Conservation (phyloP, 2,113 vertebrate species). For the Protobothrops mucrosquamatus region DNA sequence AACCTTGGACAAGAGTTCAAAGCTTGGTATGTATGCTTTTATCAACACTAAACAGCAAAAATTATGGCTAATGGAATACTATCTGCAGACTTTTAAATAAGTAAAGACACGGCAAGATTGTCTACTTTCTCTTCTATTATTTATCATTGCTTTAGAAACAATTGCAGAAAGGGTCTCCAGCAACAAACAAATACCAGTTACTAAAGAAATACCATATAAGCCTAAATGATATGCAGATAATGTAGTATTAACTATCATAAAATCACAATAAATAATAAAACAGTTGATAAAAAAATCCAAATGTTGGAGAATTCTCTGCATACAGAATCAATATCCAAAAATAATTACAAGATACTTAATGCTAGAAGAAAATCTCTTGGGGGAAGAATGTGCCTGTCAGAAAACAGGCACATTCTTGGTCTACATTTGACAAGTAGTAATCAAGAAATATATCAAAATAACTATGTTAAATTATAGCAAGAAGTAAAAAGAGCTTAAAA, state of each 20-base stretch:
- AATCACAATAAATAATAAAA: not conserved
- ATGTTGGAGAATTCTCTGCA: not conserved
- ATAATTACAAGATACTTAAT: not conserved
- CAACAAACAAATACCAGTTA: not conserved
- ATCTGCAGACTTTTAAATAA: not conserved
- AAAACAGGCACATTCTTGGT: not conserved
- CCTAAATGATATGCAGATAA: not conserved
- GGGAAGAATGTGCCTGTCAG: not conserved
- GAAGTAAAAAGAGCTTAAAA: not conserved
- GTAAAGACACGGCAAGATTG: not conserved
- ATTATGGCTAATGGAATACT: not conserved
- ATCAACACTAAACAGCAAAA: not conserved
- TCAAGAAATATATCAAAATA: not conserved
- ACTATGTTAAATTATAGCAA: not conserved
- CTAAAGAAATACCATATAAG: not conserved
- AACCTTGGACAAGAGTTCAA: not conserved
- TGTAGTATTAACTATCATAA: not conserved
- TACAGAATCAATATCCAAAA: not conserved
- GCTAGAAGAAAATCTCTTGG: not conserved
- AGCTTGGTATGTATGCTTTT: not conserved
- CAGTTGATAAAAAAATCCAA: not conserved
- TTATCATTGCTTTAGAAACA: not conserved
- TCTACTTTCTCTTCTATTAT: not conserved
- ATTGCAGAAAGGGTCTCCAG: not conserved
- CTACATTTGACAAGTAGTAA: not conserved